Evolutionary conservation across 2,797 vertebrate species (phyloP).

Genomic region (Melanogrammus aeglefinus): DNA sequence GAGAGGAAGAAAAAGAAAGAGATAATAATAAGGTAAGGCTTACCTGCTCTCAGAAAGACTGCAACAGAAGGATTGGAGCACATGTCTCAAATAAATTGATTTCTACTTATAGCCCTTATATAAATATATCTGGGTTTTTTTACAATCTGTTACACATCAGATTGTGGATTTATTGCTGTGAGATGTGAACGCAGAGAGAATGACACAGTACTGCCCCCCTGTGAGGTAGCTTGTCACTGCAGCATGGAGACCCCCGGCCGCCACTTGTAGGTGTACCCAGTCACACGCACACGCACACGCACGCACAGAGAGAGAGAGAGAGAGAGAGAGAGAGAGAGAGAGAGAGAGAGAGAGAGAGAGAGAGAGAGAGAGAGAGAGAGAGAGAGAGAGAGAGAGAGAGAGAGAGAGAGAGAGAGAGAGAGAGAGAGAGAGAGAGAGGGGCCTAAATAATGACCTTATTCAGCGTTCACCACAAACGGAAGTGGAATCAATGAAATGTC

Average conservation of each 20-base stretch:
- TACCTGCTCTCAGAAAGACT: neutral
- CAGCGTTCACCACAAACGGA: neutral
- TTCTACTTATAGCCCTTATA: conserved; percentile 31
- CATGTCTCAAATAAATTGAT: conserved; percentile 32
- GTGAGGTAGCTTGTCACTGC: conserved; percentile 62
- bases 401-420: too few species aligned
- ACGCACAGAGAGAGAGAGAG: too few species aligned
- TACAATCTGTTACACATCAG: conserved; percentile 39
- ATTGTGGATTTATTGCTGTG: conserved; percentile 25
- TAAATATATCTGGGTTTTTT: conserved; percentile 7
- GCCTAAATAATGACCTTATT: too few species aligned
- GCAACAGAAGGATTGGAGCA: conserved; percentile 46
- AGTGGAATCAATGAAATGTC: neutral
- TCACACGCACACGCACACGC: too few species aligned
- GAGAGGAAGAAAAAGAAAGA: conserved; percentile 1
- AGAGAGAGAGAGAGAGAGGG: too few species aligned
- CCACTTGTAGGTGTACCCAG: too few species aligned
- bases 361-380: too few species aligned
- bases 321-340: too few species aligned
- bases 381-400: too few species aligned
- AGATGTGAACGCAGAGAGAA: conserved; percentile 32
- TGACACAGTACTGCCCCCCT: conserved; percentile 75
- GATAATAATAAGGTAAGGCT: neutral
- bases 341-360: too few species aligned
- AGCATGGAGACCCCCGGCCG: conserved; percentile 40